Evolutionary conservation across 2,888 invertebrate genomes (phyloP).

Genomic region (Allygus modestus): DNA sequence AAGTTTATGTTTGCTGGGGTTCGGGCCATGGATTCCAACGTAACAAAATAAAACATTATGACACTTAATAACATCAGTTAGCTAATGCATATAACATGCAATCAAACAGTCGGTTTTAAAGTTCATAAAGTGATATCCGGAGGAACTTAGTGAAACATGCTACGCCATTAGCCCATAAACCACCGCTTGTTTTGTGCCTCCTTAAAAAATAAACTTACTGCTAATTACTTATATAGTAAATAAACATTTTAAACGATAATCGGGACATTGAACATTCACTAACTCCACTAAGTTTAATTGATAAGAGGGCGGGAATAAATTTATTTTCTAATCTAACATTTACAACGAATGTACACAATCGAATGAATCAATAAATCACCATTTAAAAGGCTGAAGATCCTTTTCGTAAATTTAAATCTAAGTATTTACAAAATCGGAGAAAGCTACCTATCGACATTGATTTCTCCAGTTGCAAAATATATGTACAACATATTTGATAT

Average conservation of each 20-base stretch:
- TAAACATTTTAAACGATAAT: conserved; percentile 18
- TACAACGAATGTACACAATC: conserved; percentile 44
- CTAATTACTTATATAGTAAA: background rate
- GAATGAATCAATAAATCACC: background rate
- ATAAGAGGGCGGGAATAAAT: conserved; percentile 48
- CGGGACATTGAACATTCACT: conserved; percentile 46
- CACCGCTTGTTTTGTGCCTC: too few species aligned
- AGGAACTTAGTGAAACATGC: too few species aligned
- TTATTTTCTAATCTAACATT: conserved; percentile 36
- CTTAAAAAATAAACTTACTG: too few species aligned
- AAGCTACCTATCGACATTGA: background rate
- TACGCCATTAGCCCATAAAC: too few species aligned
- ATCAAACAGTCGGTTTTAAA: too few species aligned
- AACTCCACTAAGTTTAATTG: conserved; percentile 55
- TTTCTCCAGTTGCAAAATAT: background rate
- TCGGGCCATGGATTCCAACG: too few species aligned
- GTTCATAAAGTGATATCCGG: too few species aligned
- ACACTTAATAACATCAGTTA: too few species aligned
- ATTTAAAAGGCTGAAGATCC: background rate
- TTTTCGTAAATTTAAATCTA: background rate
- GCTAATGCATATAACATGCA: too few species aligned
- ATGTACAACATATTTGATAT: background rate
- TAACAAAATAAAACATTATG: too few species aligned
- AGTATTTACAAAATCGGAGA: background rate
- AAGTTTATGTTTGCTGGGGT: too few species aligned